These are phyloP conservation scores for Tupiocoris notatus DNA, from an alignment of 2,888 invertebrate genomes.

Conservation along the genomic window DNA sequence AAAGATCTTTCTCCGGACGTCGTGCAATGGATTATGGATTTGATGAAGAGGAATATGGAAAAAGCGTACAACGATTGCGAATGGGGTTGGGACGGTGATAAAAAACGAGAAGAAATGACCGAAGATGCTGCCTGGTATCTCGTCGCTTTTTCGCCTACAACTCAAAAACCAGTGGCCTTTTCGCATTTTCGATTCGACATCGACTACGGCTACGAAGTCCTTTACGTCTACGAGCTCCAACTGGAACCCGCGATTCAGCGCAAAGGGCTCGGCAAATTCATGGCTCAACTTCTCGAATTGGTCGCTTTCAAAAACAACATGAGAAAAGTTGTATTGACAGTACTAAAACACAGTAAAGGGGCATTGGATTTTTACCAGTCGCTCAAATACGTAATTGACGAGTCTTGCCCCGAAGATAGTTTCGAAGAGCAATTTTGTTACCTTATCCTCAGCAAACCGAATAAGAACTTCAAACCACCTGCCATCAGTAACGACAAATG, in stretches of 20 bases:
- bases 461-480: constrained; percentile 42
- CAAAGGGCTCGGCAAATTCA: constrained; percentile 78
- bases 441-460: constrained; percentile 48
- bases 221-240: constrained; percentile 88
- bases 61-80: constrained; percentile 71
- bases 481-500: too few species aligned
- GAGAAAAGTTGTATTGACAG: constrained; percentile 79
- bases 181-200: constrained; percentile 82
- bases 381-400: constrained; percentile 62
- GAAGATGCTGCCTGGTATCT: constrained; percentile 73
- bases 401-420: constrained; percentile 62
- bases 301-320: constrained; percentile 72
- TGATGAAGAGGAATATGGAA: constrained; percentile 79
- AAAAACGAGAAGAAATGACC: constrained; percentile 70
- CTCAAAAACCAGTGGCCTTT: constrained; percentile 64
- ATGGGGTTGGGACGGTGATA: constrained; percentile 77
- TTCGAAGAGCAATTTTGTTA: constrained; percentile 47
- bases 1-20: constrained; percentile 28
- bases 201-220: constrained; percentile 71
- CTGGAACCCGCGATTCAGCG: constrained; percentile 68
- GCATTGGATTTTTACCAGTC: constrained; percentile 74
- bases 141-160: constrained; percentile 56
- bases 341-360: constrained; percentile 72
- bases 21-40: constrained; percentile 66
- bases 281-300: constrained; percentile 74